Evolutionary conservation across 2,113 vertebrate genomes (phyloP), one percentile per base, ranked within the genome.

Genomic region (Balaenoptera acutorostrata): DNA sequence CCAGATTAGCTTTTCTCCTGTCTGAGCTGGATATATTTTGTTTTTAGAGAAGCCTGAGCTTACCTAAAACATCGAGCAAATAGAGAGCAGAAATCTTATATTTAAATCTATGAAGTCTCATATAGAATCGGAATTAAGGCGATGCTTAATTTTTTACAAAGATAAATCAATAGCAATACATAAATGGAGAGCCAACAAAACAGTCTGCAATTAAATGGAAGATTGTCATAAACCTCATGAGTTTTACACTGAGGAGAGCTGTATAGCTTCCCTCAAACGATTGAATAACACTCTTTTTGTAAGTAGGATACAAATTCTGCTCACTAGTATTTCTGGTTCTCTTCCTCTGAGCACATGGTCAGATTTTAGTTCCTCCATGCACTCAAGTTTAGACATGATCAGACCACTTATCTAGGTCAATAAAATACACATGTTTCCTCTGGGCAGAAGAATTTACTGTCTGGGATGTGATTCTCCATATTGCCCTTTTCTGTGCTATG

Each of bases 281-380:
- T 0, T 74, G 14, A 29, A 17, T 13, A 23, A 39, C 3, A 8
- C 2, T 20, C 27, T 61, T 41, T 3, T 36, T 3, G 4, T 4
- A 6, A 27, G 55, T 20, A 77, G 23, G 49, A n/a, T 12, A 10
- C 66, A 41, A 21, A 59, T 61, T 95, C 6, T 82, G 49, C 10
- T 55, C n/a, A 8, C 33, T 2, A 13, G 5, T 2, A 13, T 61
- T 78, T 66, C 8, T 66, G 12, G 49, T 17, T 39, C 17, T 36
- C n/a, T 81, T 88, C 17, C 41, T 91, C 68, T 71, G 39, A 18
- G 36, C 4, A 21, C n/a, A 29, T 18, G 10, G 15, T 63, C 55
- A 36, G 9, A 27, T 46, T 72, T 90, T 68, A 29, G 14, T 63
- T 77, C 33, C 11, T 84, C 2, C 3, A 9, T 8, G 14, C 12